Conservation (phyloP, 2,113 vertebrate genomes). For the Orcinus orca region DNA sequence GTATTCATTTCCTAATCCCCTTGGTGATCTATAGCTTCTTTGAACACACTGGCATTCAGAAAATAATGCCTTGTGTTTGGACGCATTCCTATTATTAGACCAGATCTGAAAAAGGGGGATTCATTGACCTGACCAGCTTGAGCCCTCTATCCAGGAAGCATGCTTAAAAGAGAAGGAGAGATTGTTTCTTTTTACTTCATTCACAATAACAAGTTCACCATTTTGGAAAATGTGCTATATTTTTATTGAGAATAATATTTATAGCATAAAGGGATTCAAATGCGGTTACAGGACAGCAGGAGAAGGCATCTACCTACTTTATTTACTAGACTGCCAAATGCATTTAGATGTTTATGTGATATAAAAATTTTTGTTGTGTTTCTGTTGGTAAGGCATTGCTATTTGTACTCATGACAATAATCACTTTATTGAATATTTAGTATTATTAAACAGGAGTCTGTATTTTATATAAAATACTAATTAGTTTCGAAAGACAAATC, state of each 20-base stretch:
- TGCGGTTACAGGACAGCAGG: background rate
- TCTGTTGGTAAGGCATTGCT: background rate
- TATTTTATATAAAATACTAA: conserved; percentile 9
- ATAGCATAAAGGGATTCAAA: background rate
- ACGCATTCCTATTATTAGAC: background rate
- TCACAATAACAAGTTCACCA: background rate
- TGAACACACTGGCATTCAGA: background rate
- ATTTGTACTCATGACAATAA: background rate
- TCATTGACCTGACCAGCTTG: background rate
- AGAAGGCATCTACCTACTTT: background rate
- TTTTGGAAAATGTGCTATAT: conserved; percentile 7
- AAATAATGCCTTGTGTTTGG: background rate
- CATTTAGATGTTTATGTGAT: background rate
- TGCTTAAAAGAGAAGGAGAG: background rate
- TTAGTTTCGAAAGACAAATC: background rate
- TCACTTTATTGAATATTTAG: background rate
- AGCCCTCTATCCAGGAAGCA: background rate
- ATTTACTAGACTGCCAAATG: background rate
- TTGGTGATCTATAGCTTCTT: background rate
- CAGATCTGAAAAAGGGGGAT: background rate
- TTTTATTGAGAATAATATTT: conserved; percentile 14
- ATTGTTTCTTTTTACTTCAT: background rate
- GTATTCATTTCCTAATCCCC: background rate
- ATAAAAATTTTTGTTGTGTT: background rate
- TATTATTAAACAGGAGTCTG: background rate